Evolutionary conservation across 2,888 invertebrate species (phyloP).

Genomic region (Tipula vernalis): DNA sequence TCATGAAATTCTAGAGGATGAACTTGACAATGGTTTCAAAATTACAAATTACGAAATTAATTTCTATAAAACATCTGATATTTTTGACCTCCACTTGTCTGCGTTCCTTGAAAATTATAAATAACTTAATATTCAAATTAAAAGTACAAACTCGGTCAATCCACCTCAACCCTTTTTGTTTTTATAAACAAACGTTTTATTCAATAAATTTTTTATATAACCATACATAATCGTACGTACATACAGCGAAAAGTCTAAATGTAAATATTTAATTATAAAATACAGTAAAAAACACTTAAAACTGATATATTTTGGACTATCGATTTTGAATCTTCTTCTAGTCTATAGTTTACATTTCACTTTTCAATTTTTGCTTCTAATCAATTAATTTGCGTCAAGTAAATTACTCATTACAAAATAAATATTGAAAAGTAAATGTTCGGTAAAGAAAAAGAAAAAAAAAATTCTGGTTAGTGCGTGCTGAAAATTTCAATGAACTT

Average conservation of each 20-base stretch:
- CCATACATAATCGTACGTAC: neutral
- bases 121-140: neutral
- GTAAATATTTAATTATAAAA: neutral
- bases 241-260: neutral
- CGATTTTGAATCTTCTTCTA: neutral
- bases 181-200: too few relatives aligned
- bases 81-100: neutral
- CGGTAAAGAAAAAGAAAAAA: neutral
- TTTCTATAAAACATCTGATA: too few relatives aligned
- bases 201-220: neutral
- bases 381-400: neutral
- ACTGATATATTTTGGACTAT: neutral
- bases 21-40: too few relatives aligned
- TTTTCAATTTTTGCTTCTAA: too few relatives aligned
- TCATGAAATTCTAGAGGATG: too few relatives aligned
- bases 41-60: too few relatives aligned
- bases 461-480: neutral
- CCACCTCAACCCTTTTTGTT: neutral
- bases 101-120: neutral
- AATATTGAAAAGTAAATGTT: neutral
- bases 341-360: neutral
- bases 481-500: neutral
- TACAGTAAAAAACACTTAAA: neutral
- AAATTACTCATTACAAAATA: neutral
- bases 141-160: neutral